Conservation (phyloP, 2,888 invertebrate genomes). For the Kryphioiulus occultus region DNA sequence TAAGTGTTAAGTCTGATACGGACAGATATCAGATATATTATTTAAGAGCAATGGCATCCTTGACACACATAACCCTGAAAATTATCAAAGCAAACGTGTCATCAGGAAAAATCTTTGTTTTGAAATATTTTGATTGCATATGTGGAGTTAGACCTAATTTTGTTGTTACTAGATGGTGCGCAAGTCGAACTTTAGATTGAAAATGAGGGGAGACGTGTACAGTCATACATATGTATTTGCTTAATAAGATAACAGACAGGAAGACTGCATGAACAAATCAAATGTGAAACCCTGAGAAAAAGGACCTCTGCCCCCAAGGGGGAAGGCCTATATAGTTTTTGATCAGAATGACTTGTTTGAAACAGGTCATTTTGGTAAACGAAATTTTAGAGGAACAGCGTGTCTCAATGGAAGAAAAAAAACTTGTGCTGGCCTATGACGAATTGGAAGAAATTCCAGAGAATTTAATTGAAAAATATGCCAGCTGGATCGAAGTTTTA, state of each 20-base stretch:
- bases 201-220: background rate
- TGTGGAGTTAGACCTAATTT: background rate
- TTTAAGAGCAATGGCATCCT: background rate
- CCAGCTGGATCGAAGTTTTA: conserved; percentile 70
- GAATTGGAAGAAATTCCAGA: conserved; percentile 72
- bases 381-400: background rate
- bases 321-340: background rate
- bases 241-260: background rate
- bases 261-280: background rate
- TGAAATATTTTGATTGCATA: background rate
- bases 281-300: background rate
- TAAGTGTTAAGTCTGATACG: no score
- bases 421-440: conserved; percentile 75
- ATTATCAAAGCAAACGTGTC: background rate
- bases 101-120: background rate
- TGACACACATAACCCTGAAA: background rate
- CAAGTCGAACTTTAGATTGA: background rate
- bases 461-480: conserved; percentile 71
- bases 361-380: conserved; percentile 1
- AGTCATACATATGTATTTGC: background rate
- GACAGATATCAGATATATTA: no score
- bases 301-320: background rate
- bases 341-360: conserved; percentile 40
- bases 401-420: conserved; percentile 58
- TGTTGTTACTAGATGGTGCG: background rate